A percentile compares a stretch with the other conserved stretches of the same genome.
phyloP scores from a whole-genome alignment of 2,797 vertebrate genomes.

The Lerista edwardsae region DNA sequence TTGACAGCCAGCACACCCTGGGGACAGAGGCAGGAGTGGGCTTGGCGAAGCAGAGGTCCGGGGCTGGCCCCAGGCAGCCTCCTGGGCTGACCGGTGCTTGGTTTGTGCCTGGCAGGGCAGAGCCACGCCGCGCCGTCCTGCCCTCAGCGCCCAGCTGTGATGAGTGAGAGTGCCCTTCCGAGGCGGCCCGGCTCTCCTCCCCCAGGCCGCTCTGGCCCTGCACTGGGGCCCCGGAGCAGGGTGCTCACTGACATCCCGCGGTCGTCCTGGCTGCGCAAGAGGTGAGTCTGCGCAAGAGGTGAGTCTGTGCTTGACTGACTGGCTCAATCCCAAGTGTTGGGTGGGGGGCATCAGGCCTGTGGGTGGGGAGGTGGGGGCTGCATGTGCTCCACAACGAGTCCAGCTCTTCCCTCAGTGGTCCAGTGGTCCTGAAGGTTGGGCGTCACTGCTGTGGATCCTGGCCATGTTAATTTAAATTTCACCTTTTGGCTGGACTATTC shows the following conservation, averaged over 20 bases:
- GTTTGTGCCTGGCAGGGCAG: neutral
- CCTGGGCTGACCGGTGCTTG: neutral
- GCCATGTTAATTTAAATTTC: no score
- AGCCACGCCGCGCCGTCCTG: neutral
- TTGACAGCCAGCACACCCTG: neutral
- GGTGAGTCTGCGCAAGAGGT: neutral
- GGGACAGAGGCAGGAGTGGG: no score
- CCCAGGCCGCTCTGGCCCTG: neutral
- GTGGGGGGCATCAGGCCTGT: no score
- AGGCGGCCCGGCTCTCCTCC: neutral
- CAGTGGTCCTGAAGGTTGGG: no score
- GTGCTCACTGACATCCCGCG: neutral
- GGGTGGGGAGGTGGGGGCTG: no score
- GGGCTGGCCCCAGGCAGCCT: neutral
- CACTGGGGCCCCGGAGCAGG: neutral
- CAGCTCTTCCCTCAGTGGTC: no score
- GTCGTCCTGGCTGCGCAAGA: neutral
- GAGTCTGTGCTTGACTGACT: no score
- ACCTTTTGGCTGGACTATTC: no score
- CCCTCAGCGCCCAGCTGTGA: neutral
- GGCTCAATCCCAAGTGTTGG: no score
- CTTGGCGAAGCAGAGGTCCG: no score
- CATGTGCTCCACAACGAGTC: no score
- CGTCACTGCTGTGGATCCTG: no score
- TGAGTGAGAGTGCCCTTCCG: neutral